These are phyloP conservation scores for Lepidotrigona ventralis DNA, from an alignment of 1,140 invertebrate species.

Conservation along the genomic window DNA sequence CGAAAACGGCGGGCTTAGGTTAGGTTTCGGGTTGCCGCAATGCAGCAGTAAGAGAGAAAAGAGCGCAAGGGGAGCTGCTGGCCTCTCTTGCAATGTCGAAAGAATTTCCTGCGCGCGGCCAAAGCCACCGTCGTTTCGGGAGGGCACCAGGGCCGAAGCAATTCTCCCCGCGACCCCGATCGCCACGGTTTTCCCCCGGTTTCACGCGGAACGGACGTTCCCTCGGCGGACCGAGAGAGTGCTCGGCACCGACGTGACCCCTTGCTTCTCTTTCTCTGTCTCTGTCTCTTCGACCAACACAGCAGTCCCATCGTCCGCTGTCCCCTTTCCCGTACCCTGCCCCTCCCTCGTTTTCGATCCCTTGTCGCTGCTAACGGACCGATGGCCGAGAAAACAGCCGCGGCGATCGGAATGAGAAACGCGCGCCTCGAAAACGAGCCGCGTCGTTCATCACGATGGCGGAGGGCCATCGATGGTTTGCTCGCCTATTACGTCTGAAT, in stretches of 20 bases:
- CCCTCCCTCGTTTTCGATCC: not conserved
- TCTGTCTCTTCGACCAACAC: not conserved
- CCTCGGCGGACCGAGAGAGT: too few relatives aligned
- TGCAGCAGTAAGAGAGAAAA: conserved; percentile 19
- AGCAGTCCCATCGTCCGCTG: not conserved
- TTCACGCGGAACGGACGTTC: conserved; percentile 18
- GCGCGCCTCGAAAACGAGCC: conserved; percentile 14
- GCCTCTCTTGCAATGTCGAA: conserved; percentile 36
- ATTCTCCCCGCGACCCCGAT: conserved; percentile 13
- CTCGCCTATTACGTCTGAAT: not conserved
- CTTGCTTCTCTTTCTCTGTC: too few relatives aligned
- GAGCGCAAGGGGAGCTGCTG: not conserved
- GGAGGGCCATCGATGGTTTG: not conserved
- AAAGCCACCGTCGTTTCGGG: conserved; percentile 27
- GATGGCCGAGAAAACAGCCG: conserved; percentile 29
- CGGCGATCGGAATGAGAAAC: conserved; percentile 26
- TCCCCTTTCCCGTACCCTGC: not conserved
- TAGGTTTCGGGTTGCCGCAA: conserved; percentile 39
- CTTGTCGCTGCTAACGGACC: conserved; percentile 28
- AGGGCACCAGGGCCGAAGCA: conserved; percentile 24
- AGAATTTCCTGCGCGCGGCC: conserved; percentile 42
- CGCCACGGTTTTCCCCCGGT: not conserved
- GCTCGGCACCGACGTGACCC: not conserved
- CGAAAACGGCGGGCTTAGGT: conserved; percentile 21
- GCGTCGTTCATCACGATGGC: not conserved